Evolutionary conservation across 2,888 invertebrate species (phyloP).

Genomic region (Acleris literana): DNA sequence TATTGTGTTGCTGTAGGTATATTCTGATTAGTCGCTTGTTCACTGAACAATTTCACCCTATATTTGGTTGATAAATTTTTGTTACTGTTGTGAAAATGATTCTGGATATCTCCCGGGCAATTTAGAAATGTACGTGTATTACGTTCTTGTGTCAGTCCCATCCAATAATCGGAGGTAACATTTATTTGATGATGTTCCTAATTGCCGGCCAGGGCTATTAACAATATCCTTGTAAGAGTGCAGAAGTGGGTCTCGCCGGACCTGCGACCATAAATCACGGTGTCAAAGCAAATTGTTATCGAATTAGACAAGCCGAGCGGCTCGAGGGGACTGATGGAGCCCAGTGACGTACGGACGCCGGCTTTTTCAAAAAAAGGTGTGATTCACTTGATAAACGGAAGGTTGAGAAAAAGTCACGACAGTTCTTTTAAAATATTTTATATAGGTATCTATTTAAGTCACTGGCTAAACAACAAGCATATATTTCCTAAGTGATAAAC

Average conservation of each 20-base stretch:
- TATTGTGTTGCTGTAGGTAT: slow-evolving; percentile 30
- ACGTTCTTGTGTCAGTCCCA: neutral
- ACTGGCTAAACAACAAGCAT: too few species aligned
- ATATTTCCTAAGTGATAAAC: too few species aligned
- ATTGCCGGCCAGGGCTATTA: slow-evolving; percentile 27
- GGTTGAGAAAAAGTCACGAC: too few species aligned
- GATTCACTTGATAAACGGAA: neutral
- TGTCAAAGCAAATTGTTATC: slow-evolving; percentile 71
- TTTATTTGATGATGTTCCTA: slow-evolving; percentile 32
- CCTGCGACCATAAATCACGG: slow-evolving; percentile 68
- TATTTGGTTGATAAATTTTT: slow-evolving; percentile 16
- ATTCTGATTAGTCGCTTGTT: slow-evolving; percentile 36
- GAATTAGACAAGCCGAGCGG: slow-evolving; percentile 57
- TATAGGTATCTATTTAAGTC: too few species aligned
- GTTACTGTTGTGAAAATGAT: neutral
- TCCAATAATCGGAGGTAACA: slow-evolving; percentile 11
- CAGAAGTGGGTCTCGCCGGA: slow-evolving; percentile 44
- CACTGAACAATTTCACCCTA: slow-evolving; percentile 22
- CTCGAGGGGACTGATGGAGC: slow-evolving; percentile 39
- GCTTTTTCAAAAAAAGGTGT: slow-evolving; percentile 15
- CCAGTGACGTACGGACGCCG: slow-evolving; percentile 26
- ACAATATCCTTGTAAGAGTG: slow-evolving; percentile 23
- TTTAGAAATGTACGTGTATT: neutral
- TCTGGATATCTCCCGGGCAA: neutral
- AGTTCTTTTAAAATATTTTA: too few species aligned